Evolutionary conservation across 2,888 invertebrate genomes (phyloP).

Genomic region (Lasioglossum calceatum): DNA sequence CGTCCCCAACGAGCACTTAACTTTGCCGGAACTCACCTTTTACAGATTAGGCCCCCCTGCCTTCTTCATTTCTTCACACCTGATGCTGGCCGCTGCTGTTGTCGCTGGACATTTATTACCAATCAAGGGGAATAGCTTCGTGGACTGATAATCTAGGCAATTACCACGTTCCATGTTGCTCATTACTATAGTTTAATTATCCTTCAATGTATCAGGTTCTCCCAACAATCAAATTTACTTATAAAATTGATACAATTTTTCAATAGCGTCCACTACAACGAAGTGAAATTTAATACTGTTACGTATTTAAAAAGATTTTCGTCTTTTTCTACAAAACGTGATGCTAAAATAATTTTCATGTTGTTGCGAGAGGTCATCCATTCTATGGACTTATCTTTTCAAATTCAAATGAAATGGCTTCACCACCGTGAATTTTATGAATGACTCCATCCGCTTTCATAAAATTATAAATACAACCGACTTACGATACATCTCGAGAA

Average conservation of each 20-base stretch:
- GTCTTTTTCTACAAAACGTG: background rate
- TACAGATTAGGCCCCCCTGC: background rate
- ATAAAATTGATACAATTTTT: background rate
- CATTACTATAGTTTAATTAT: background rate
- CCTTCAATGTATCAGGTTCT: background rate
- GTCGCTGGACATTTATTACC: background rate
- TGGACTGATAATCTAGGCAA: background rate
- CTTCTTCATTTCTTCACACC: conserved; percentile 7
- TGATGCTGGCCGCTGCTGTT: background rate
- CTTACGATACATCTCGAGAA: background rate
- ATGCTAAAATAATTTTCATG: background rate
- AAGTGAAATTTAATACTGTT: background rate
- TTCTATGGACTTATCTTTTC: background rate
- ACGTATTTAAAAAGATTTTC: background rate
- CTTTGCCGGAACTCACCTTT: conserved; percentile 13
- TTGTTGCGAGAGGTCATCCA: background rate
- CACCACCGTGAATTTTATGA: background rate
- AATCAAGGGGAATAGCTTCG: background rate
- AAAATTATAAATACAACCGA: background rate
- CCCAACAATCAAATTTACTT: background rate
- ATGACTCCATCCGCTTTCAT: background rate
- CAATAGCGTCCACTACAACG: background rate
- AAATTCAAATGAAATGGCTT: background rate
- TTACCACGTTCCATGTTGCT: background rate
- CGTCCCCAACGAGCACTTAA: conserved; percentile 43